Evolutionary conservation across 2,888 invertebrate species (phyloP).

Genomic region (Calephelis perditalis): DNA sequence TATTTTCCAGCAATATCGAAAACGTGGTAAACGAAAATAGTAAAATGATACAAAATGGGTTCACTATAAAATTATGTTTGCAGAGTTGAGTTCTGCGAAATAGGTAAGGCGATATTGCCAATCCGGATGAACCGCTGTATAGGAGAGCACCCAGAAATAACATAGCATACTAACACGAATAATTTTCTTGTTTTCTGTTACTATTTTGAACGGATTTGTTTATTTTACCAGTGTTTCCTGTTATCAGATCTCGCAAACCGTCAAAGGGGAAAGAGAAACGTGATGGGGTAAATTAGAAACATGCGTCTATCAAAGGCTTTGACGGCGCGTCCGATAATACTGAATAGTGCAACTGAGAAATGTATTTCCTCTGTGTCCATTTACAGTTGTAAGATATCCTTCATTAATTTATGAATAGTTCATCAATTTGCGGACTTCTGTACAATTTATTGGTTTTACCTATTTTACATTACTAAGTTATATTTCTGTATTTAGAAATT

Average conservation of each 20-base stretch:
- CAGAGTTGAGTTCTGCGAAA: too few species aligned
- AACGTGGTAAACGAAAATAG: too few species aligned
- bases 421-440: not conserved
- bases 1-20: too few species aligned
- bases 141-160: too few species aligned
- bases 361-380: not conserved
- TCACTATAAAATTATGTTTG: not conserved
- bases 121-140: too few species aligned
- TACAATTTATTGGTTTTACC: too few species aligned
- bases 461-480: too few species aligned
- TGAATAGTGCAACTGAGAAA: not conserved
- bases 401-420: not conserved
- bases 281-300: not conserved
- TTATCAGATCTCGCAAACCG: not conserved
- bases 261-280: not conserved
- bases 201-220: too few species aligned
- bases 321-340: not conserved
- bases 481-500: too few species aligned
- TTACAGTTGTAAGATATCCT: not conserved
- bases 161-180: too few species aligned
- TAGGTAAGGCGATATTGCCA: too few species aligned
- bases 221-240: not conserved
- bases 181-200: too few species aligned
- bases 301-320: not conserved
- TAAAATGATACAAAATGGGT: not conserved